Percentiles rank a stretch among this genome's conserved stretches.
Conservation (phyloP, 2,797 vertebrate species). For the Gymnoscopelus braueri region DNA sequence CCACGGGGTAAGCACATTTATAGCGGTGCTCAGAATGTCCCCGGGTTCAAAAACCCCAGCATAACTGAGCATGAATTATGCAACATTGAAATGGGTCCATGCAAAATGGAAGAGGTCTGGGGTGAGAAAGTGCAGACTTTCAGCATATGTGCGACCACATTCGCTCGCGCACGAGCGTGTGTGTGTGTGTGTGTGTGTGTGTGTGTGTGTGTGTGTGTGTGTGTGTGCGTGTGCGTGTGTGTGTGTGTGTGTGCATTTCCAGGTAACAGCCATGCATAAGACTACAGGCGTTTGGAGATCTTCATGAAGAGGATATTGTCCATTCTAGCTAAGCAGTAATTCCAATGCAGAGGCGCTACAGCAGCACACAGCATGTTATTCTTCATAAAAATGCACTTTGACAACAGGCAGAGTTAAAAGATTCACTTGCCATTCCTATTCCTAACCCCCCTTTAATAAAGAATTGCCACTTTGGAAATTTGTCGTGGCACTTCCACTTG, state of each 20-base stretch:
- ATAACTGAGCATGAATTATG: background rate
- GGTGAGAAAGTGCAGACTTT: background rate
- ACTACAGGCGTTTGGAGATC: no score
- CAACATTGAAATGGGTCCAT: background rate
- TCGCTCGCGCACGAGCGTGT: no score
- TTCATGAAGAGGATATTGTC: no score
- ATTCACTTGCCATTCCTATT: slow-evolving; percentile 29
- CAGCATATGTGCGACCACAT: no score
- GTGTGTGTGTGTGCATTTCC: no score
- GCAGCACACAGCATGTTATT: slow-evolving; percentile 5
- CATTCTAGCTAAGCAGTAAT: no score
- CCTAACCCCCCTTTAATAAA: slow-evolving; percentile 30
- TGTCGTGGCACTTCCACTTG: slow-evolving; percentile 33
- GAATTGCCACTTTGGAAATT: slow-evolving; percentile 41
- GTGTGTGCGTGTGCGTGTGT: no score
- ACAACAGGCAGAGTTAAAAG: slow-evolving; percentile 32
- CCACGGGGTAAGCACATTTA: background rate
- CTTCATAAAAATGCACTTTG: slow-evolving; percentile 26
- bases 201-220: no score
- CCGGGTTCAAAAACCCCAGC: background rate
- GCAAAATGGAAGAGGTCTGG: background rate
- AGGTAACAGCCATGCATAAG: no score
- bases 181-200: background rate
- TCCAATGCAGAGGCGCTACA: no score
- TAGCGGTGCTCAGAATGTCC: background rate